Percentiles rank a stretch among this genome's conserved stretches.
phyloP scores from a whole-genome alignment of 1,140 invertebrate species.

The Nautilus pompilius region DNA sequence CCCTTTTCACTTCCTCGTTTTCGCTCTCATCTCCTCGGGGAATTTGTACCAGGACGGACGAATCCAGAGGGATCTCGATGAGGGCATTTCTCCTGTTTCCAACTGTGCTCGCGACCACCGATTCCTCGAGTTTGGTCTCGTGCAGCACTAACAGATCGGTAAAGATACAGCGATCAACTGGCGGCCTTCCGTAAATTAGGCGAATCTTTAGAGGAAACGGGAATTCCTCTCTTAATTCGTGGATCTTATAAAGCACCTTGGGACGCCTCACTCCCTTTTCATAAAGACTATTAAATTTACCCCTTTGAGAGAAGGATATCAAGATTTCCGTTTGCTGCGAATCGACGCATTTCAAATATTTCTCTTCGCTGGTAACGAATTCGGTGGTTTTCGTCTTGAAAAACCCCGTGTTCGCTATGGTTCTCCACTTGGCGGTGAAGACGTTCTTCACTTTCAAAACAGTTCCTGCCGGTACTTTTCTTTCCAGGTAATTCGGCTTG shows the following conservation, averaged over 20 bases:
- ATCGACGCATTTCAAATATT: slow-evolving; percentile 39
- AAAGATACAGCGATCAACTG: slow-evolving; percentile 45
- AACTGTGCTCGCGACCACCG: slow-evolving; percentile 35
- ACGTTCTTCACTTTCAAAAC: slow-evolving; percentile 26
- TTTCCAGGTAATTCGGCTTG: slow-evolving; percentile 30
- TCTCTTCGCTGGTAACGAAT: slow-evolving; percentile 32
- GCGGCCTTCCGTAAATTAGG: slow-evolving; percentile 41
- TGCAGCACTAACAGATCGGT: slow-evolving; percentile 38
- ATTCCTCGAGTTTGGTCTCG: slow-evolving; percentile 14
- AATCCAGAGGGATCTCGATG: slow-evolving; percentile 32
- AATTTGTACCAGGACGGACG: slow-evolving; percentile 13
- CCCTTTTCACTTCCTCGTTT: slow-evolving; percentile 30
- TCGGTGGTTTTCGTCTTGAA: slow-evolving; percentile 36
- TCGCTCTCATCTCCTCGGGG: slow-evolving; percentile 19
- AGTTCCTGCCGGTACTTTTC: slow-evolving; percentile 33
- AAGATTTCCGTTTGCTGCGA: slow-evolving; percentile 32
- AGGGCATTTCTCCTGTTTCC: slow-evolving; percentile 40
- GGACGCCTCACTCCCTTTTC: slow-evolving; percentile 25
- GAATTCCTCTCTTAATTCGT: slow-evolving; percentile 36
- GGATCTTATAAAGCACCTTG: slow-evolving; percentile 36
- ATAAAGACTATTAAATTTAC: slow-evolving; percentile 42
- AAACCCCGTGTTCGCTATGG: slow-evolving; percentile 29
- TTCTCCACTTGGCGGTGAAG: slow-evolving; percentile 42
- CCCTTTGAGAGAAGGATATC: slow-evolving; percentile 30
- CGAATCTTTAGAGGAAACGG: slow-evolving; percentile 38